A percentile compares a stretch with the other conserved stretches of the same genome.
phyloP scores from a whole-genome alignment of 2,797 vertebrate species.

The Gymnocypris eckloni region DNA sequence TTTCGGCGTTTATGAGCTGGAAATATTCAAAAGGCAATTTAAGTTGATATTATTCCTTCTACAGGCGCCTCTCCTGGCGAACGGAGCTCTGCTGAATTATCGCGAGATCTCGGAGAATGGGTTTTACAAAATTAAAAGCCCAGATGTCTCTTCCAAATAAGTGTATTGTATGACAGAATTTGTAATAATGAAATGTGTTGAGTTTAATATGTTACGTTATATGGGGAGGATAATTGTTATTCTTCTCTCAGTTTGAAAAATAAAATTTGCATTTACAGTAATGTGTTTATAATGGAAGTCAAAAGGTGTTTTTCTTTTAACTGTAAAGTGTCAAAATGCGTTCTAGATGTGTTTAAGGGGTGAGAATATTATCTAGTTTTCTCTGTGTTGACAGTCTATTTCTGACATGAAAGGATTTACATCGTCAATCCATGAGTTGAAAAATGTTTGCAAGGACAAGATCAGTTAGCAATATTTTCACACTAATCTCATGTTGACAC shows the following conservation, averaged over 20 bases:
- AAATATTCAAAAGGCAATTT: background rate
- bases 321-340: background rate
- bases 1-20: background rate
- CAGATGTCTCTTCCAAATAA: background rate
- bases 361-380: background rate
- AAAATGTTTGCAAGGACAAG: background rate
- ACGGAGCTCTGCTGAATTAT: background rate
- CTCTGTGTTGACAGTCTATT: background rate
- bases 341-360: background rate
- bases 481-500: background rate
- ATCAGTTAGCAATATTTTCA: background rate
- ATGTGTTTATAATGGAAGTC: background rate
- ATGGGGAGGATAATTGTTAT: background rate
- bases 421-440: background rate
- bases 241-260: background rate
- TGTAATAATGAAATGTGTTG: background rate
- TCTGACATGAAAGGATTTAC: background rate
- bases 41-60: background rate
- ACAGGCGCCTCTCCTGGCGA: conserved; percentile 7
- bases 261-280: background rate
- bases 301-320: background rate
- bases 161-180: background rate
- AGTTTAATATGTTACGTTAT: background rate
- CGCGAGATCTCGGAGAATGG: conserved; percentile 9
- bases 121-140: conserved; percentile 28